Evolutionary conservation across 2,113 vertebrate genomes (phyloP), one percentile per base, ranked within the genome.

Genomic region (Sinocyclocheilus anshuiensis): DNA sequence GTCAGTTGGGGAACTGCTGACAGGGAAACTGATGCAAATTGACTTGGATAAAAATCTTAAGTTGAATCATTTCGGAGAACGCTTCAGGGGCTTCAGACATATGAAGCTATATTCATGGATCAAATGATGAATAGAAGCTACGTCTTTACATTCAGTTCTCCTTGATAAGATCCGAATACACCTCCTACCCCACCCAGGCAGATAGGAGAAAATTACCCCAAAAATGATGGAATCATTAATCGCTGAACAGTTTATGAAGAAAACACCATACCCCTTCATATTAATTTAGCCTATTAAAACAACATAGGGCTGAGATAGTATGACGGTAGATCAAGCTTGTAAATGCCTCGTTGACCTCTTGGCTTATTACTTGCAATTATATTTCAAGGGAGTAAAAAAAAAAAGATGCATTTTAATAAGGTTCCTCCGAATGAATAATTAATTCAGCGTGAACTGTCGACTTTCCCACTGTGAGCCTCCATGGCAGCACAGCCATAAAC

Each of bases 391-490:
- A 81, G 77, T 45, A 79, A 78, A 89, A 59, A 33, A 33, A 33
- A 33, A 87, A 84, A 83, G 26, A 86, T 87, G 80, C 83, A 72
- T 83, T 87, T 77, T 86, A 87, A 89, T 84, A 74, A 82, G 48
- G 63, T 76, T 80, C 81, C 67, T 88, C 81, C 22, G 22, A 77
- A 85, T 87, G 86, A 90, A 89, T 88, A 84, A 87, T 87, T 76
- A 39, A 87, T 89, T 86, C 67, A 26, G 55, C 39, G 26, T 80
- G 83, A 89, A 87, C 36, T 71, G 13, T 72, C 50, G 79, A 77
- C 82, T 87, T 86, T 81, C 39, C n/a, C 74, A 83, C 67, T 55
- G 33, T 45, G 74, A 59, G 65, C 81, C 57, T 71, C 50, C 6
- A 55, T 53, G 83, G 53, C 69, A 74, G 85, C 71, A 50, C 82